A percentile compares a stretch with the other conserved stretches of the same genome.
These are phyloP conservation scores for Polymixis lichenea DNA, from an alignment of 2,888 invertebrate genomes.

Conservation along the genomic window DNA sequence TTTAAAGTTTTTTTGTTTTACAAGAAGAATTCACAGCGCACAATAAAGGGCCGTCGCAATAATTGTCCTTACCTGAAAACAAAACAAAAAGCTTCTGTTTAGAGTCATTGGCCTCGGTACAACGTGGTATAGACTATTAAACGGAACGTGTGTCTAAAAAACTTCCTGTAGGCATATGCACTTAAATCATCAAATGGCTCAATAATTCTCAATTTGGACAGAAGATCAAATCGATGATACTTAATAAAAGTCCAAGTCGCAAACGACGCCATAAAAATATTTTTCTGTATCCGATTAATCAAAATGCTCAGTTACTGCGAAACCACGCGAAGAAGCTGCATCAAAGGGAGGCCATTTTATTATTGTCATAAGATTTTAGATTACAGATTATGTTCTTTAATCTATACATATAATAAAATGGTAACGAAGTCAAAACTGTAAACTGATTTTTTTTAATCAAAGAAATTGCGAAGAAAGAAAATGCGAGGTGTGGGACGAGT, in stretches of 20 bases:
- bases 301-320: conserved; percentile 26
- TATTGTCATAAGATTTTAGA: conserved; percentile 57
- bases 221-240: conserved; percentile 51
- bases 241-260: conserved; percentile 28
- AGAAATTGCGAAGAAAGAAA: no score
- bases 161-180: conserved; percentile 6
- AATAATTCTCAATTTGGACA: conserved; percentile 47
- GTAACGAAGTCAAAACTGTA: not conserved
- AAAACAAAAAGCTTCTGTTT: not conserved
- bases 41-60: no score
- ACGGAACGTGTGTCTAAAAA: conserved; percentile 24
- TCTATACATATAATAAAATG: not conserved
- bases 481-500: not conserved
- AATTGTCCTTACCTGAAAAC: not conserved
- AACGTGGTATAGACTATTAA: conserved; percentile 7
- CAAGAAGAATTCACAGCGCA: not conserved
- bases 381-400: conserved; percentile 43
- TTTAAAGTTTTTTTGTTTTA: no score
- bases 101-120: not conserved
- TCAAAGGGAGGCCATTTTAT: conserved; percentile 54
- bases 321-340: conserved; percentile 41
- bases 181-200: conserved; percentile 25
- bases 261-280: conserved; percentile 52
- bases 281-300: conserved; percentile 37
- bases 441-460: not conserved